These are phyloP conservation scores for Caloenas nicobarica DNA, from an alignment of 2,113 vertebrate species.

Conservation along the genomic window DNA sequence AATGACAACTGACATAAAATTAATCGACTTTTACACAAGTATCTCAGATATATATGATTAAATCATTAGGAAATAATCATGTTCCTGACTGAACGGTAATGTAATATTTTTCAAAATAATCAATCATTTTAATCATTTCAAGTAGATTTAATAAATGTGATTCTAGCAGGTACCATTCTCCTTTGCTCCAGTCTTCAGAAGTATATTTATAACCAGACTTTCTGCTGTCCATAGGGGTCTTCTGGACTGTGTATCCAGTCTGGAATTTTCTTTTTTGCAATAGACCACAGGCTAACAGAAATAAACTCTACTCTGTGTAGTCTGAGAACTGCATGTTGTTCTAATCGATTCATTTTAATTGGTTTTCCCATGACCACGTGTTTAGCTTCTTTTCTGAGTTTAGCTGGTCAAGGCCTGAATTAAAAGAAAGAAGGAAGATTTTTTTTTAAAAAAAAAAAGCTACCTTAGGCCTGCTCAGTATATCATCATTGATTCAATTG, in stretches of 20 bases:
- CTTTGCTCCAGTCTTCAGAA: background rate
- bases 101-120: background rate
- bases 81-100: background rate
- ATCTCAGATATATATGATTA: background rate
- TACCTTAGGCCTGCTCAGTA: background rate
- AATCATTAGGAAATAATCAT: constrained; percentile 9
- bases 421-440: background rate
- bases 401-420: background rate
- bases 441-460: background rate
- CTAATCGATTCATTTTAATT: background rate
- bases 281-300: background rate
- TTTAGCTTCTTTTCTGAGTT: background rate
- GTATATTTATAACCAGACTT: background rate
- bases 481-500: background rate
- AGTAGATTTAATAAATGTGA: background rate
- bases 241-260: background rate
- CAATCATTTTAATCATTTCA: background rate
- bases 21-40: background rate
- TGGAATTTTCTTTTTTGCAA: background rate
- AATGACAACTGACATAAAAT: background rate
- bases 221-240: background rate
- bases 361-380: background rate
- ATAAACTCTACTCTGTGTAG: background rate
- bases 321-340: background rate
- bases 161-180: background rate